Conservation (phyloP, 2,888 invertebrate species). For the Leptinotarsa rubiginosa region DNA sequence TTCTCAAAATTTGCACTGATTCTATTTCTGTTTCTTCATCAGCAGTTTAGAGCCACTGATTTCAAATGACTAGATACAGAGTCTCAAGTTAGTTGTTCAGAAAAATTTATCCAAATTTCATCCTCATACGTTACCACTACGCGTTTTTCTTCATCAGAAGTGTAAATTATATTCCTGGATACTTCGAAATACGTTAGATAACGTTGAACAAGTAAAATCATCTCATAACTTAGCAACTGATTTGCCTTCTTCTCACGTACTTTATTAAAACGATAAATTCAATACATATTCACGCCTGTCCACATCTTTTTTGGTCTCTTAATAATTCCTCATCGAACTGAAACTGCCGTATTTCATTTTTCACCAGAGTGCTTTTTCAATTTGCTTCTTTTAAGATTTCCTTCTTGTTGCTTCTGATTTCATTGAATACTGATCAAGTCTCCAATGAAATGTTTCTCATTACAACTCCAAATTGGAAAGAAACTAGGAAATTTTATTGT, state of each 20-base stretch:
- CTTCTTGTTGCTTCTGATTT: constrained; percentile 2
- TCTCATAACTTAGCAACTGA: not conserved
- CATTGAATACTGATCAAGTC: constrained; percentile 48
- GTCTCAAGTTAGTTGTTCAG: too few relatives aligned
- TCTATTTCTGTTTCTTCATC: too few relatives aligned
- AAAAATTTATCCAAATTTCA: too few relatives aligned
- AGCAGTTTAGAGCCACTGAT: too few relatives aligned
- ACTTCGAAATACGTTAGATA: not conserved
- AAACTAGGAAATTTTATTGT: constrained; percentile 42
- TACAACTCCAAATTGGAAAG: constrained; percentile 48
- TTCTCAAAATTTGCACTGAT: too few relatives aligned
- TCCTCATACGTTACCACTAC: too few relatives aligned
- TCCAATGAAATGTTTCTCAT: constrained; percentile 50
- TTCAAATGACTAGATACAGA: too few relatives aligned
- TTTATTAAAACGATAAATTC: constrained; percentile 8
- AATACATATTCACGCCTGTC: not conserved
- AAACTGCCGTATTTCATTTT: constrained; percentile 9
- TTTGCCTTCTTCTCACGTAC: not conserved
- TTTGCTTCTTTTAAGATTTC: constrained; percentile 3
- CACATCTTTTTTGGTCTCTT: not conserved
- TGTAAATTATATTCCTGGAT: not conserved
- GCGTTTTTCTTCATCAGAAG: not conserved
- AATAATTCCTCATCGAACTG: not conserved
- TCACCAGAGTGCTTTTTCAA: constrained; percentile 12
- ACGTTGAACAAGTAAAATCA: not conserved